phyloP scores from a whole-genome alignment of 2,113 vertebrate species.

The Sturnus vulgaris region DNA sequence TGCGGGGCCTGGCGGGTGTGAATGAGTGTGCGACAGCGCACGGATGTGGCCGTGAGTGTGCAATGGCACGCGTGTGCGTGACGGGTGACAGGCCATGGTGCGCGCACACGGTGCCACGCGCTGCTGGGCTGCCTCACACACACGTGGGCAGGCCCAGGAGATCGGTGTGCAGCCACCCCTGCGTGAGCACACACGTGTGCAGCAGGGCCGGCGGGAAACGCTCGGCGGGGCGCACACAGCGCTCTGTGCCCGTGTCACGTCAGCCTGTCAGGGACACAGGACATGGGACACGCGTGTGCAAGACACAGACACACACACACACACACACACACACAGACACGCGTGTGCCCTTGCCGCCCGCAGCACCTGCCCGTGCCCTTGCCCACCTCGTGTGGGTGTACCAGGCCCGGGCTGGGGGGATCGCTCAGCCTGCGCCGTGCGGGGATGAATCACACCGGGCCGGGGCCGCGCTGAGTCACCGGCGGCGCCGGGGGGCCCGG shows the following conservation, averaged over 20 bases:
- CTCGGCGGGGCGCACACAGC: background rate
- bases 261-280: background rate
- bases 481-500: background rate
- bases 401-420: background rate
- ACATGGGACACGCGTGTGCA: background rate
- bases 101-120: no score
- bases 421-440: background rate
- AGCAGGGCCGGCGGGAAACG: no score
- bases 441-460: background rate
- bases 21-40: no score
- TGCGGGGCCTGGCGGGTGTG: no score
- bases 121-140: background rate
- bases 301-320: background rate
- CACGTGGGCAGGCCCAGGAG: background rate
- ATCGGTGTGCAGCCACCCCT: accelerated
- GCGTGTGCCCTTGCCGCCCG: background rate
- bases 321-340: background rate
- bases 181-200: accelerated
- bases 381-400: background rate
- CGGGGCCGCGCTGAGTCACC: background rate
- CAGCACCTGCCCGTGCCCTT: background rate
- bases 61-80: accelerated
- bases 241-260: background rate
- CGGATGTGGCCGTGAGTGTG: no score
- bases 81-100: no score